Evolutionary conservation across 2,888 invertebrate genomes (phyloP), one percentile per base, ranked within the genome.

Genomic region (Leptothorax acervorum): DNA sequence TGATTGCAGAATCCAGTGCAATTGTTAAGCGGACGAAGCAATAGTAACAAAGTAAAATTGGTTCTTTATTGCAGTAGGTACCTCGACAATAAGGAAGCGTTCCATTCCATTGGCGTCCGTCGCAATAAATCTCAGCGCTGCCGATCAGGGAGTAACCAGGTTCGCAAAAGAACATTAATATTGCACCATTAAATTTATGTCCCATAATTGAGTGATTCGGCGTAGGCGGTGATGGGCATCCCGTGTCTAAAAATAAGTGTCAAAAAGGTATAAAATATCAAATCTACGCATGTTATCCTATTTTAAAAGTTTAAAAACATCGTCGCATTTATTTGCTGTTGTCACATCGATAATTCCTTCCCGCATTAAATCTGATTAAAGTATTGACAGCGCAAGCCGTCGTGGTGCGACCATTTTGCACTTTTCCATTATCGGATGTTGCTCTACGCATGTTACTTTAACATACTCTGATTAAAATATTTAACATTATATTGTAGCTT

Each of bases 21-120:
- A 48, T 35, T 11, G 23, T 45, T n/a, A 35, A 62, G n/a, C 12
- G 23, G 12, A 3, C 12, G 11, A 28, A 35, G 31, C 11, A 55
- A 28, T 55, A 70, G 15, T 55, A 70, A n/a, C 4, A 6, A 35
- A 45, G 42, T 65, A 28, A 63, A 76, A 63, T 73, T 60, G 18
- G 8, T 65, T 28, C 11, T 73, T 23, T 57, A 31, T 55, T 42
- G 23, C 5, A 31, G 60, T 23, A 23, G 6, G 35, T 95, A 97
- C 97, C 95, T 91, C 96, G 94, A 91, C 98, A 98, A 15, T 92
- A 93, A 0, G 98, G 98, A 3, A 95, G 92, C 0, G 96, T 96
- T 0, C 96, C 96, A 91, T 97, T 97, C 98, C 98, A 98, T 0
- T 92, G 92, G 0, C 86, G 91, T 0, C 98, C 98, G 90, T 98